Conservation (phyloP, 2,797 vertebrate genomes). For the Crypturellus tataupa region DNA sequence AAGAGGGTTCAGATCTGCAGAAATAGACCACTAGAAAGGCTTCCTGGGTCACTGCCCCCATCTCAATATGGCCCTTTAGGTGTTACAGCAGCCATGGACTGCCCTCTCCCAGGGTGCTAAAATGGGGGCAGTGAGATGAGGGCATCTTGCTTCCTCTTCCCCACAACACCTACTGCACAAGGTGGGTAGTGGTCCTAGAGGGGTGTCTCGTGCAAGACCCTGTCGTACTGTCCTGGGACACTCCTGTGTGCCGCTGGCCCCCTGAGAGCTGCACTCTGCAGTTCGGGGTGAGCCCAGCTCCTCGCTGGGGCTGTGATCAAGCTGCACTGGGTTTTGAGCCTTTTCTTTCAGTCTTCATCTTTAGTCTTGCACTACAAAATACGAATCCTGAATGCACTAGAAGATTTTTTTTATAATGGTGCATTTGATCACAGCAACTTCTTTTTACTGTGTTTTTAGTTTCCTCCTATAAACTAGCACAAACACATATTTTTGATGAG, state of each 20-base stretch:
- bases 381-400: neutral
- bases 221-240: neutral
- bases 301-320: neutral
- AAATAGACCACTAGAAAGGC: neutral
- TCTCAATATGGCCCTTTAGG: neutral
- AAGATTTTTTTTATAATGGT: neutral
- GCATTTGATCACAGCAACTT: neutral
- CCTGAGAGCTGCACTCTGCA: neutral
- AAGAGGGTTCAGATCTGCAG: neutral
- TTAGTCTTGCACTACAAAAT: neutral
- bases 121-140: neutral
- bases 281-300: neutral
- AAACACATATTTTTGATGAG: neutral
- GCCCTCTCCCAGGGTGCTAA: neutral
- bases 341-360: neutral
- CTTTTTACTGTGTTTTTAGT: neutral
- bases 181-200: rapidly evolving
- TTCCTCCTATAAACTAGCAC: neutral
- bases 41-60: rapidly evolving
- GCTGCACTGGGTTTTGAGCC: neutral
- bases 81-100: neutral
- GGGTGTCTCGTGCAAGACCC: neutral
- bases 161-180: neutral
- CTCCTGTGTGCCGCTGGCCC: neutral
- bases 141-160: neutral